Evolutionary conservation across 1,140 invertebrate species (phyloP), one percentile per base, ranked within the genome.

Genomic region (Drosophila bocki): DNA sequence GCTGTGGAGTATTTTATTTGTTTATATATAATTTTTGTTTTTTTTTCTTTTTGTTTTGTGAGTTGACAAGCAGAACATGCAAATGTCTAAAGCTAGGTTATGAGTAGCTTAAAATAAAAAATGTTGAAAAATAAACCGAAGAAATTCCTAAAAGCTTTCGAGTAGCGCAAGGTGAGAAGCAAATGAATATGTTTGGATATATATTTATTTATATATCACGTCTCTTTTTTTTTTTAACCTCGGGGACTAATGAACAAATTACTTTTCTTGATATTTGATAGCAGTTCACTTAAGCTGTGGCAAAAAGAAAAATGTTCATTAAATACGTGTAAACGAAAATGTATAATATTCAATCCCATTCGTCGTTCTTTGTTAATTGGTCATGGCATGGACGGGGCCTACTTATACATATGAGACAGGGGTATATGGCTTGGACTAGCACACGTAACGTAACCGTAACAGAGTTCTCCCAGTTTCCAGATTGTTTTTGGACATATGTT

Each of bases 291-390:
- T 45, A 80, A 75, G 70, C 74, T 81, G 78, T 71, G 76, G 74
- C 78, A 75, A 80, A 92, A 92, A 91, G 88, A 90, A 92, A 83
- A 91, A 87, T 92, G 91, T 92, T 92, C 91, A 90, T 91, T 93
- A 93, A 93, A 93, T 93, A 93, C 92, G 91, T 88, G 92, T 93
- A 93, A 90, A 93, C 92, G 92, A 93, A 93, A 93, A 93, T 93
- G 92, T 93, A 93, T 92, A 93, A 93, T 93, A 93, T 92, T 93
- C 92, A 93, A 93, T 93, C 92, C 92, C 87, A 92, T 92, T 91
- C 58, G 80, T 88, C 74, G 82, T 88, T 57, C 29, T 59, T 75
- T 64, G 48, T 63, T 63, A 33, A 71, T 56, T 91, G 59, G 77
- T 86, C 80, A 48, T 26, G 62, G 68, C 71, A 62, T 65, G 53